Evolutionary conservation across 2,888 invertebrate species (phyloP), one percentile per base, ranked within the genome.

Genomic region (Hedychridium roseum): DNA sequence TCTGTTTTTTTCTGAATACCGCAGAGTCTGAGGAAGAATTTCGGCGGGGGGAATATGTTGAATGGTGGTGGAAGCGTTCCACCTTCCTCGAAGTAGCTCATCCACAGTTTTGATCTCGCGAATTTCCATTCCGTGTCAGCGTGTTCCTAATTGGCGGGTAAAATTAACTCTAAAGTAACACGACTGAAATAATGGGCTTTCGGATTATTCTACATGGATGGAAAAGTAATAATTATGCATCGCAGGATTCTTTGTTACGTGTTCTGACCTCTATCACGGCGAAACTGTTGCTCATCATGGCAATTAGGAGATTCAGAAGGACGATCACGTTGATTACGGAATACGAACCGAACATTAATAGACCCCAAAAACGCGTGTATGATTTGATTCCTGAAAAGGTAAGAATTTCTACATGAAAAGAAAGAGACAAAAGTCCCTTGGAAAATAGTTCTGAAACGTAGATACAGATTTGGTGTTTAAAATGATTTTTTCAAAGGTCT

Each of bases 211-310:
- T 23, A 6, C 23, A 9, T 23, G 23, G 5, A 23, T 23, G 9
- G 23, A 23, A 4, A 15, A 16, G 1, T n/a, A 20, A 14, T 7
- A 21, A 30, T 3, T 15, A 2, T 11, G 37, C 26, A 32, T 31
- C 6, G 6, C 36, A 35, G 7, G 12, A 15, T n/a, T 20, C 9
- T 2, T 4, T 20, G 4, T 3, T 12, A n/a, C 11, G 49, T 45
- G 31, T 57, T 81, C 88, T 87, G 80, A 95, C 96, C 75, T 88
- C 90, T 71, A 97, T 97, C 81, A 90, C 88, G 36, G 94, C 90
- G 74, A 94, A 97, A 1, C 95, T 95, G 81, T 95, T 97, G 68
- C 94, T 94, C 95, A 97, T 96, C 97, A 97, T 97, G 64, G 97
- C 97, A 72, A 97, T 97, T 57, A 97, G 88, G 50, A 97, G 88